phyloP scores from a whole-genome alignment of 2,113 vertebrate genomes.

The Butastur rufipennis region DNA sequence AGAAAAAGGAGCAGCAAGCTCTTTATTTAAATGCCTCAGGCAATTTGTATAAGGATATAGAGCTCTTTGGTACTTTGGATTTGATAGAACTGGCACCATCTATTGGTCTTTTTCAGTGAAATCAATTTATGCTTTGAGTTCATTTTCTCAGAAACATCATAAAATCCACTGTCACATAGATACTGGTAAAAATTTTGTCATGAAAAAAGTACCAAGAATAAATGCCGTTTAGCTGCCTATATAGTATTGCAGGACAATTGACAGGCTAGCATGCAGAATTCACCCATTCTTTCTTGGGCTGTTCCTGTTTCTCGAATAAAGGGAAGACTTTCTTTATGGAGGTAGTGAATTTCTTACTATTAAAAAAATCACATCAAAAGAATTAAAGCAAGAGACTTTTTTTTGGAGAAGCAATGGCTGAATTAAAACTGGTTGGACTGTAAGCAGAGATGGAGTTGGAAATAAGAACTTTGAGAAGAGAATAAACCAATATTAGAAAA shows the following conservation, averaged over 20 bases:
- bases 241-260: neutral
- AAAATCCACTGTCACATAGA: neutral
- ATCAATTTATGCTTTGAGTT: neutral
- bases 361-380: neutral
- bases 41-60: neutral
- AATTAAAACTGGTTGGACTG: neutral
- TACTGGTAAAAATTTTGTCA: neutral
- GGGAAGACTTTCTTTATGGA: neutral
- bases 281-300: neutral
- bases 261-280: neutral
- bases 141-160: neutral
- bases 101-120: neutral
- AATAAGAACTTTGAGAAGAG: neutral
- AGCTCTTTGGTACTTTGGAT: neutral
- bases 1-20: neutral
- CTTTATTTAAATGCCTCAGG: neutral
- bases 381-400: neutral
- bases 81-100: slow-evolving; percentile 10
- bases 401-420: neutral
- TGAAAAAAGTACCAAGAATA: neutral
- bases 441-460: neutral
- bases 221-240: neutral
- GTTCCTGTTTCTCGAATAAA: neutral
- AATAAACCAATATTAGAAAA: neutral
- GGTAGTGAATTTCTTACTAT: neutral